These are phyloP conservation scores for Trachythela sp. DNA, from an alignment of 64 coral and sea anemone genomes.

Conservation along the genomic window DNA sequence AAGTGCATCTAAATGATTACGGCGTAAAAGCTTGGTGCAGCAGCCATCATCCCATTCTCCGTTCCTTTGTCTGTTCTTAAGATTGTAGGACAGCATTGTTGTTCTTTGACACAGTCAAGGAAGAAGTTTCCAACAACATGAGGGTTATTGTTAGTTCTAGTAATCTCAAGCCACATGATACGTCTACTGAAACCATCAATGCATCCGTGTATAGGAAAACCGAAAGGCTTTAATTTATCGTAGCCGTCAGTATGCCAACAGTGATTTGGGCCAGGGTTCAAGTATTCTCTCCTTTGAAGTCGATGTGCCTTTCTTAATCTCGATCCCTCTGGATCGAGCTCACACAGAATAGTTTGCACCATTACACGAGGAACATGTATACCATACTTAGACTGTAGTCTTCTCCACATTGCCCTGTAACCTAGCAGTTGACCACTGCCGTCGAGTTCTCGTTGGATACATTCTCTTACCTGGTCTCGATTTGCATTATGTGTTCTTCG, in stretches of 20 bases:
- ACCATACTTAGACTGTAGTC: background rate
- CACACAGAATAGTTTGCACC: no score
- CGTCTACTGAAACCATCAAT: slow-evolving; percentile 22
- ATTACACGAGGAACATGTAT: background rate
- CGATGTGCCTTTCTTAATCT: background rate
- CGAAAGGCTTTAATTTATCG: slow-evolving; percentile 11
- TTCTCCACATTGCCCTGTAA: background rate
- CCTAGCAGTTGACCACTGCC: background rate
- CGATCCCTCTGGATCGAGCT: background rate
- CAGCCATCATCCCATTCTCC: slow-evolving; percentile 14
- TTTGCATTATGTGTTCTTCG: background rate
- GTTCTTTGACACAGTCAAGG: no score
- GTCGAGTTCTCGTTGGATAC: background rate
- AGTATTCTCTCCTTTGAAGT: background rate
- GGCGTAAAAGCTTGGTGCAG: background rate
- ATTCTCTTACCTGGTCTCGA: background rate
- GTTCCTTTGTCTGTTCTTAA: slow-evolving; percentile 22
- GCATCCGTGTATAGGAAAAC: slow-evolving; percentile 25
- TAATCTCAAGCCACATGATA: slow-evolving; percentile 34
- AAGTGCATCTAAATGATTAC: background rate
- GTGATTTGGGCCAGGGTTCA: background rate
- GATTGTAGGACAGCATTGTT: background rate
- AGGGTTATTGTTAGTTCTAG: no score
- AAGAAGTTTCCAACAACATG: no score
- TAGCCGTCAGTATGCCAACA: background rate